Evolutionary conservation across 2,113 vertebrate species (phyloP).

Genomic region (Bolborhynchus lineola): DNA sequence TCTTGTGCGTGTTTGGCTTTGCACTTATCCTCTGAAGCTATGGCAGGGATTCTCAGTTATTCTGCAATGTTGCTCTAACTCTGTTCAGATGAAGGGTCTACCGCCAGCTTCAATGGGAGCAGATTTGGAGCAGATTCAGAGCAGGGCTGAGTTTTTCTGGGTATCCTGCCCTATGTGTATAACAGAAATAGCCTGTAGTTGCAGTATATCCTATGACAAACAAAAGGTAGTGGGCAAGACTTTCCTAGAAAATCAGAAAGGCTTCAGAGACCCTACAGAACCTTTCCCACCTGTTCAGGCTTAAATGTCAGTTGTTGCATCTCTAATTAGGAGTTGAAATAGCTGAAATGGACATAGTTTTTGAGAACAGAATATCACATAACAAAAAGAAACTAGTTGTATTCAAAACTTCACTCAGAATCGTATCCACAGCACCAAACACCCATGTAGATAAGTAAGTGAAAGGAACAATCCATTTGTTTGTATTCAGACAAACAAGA

Average conservation of each 20-base stretch:
- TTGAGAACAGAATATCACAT: background rate
- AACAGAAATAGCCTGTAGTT: background rate
- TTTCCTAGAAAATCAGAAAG: background rate
- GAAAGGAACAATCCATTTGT: background rate
- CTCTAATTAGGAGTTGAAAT: background rate
- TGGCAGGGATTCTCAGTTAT: background rate
- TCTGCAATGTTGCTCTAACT: background rate
- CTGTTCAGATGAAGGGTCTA: background rate
- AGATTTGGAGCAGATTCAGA: background rate
- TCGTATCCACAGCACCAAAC: background rate
- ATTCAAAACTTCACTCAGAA: background rate
- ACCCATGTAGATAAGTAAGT: background rate
- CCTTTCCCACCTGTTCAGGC: background rate
- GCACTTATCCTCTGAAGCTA: slow-evolving; percentile 33
- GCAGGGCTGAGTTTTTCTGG: background rate
- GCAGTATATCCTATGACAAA: background rate
- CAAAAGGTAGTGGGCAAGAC: background rate
- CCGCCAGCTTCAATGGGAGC: background rate
- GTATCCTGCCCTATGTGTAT: background rate
- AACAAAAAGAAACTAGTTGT: background rate
- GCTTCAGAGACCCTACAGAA: background rate
- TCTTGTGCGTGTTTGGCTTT: slow-evolving; percentile 23
- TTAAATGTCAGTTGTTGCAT: background rate
- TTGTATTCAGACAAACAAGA: background rate
- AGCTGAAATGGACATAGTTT: background rate